Evolutionary conservation across 2,888 invertebrate genomes (phyloP), one percentile per base, ranked within the genome.

Genomic region (Drosophila mimica): DNA sequence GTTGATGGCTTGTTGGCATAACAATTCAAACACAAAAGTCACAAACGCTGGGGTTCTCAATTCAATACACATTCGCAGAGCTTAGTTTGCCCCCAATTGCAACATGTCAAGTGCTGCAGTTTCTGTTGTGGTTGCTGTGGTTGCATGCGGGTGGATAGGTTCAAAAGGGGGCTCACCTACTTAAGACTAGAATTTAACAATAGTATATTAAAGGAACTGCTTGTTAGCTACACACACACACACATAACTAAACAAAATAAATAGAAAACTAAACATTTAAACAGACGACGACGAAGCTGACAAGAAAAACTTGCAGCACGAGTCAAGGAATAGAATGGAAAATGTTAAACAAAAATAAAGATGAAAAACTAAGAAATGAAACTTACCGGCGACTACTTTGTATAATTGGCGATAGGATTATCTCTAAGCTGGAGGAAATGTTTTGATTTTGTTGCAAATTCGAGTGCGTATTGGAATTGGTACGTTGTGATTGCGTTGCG

Each of bases 341-440:
- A 25, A 69, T 4, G 43, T 31, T 57, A 25, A 13, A 28, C 46
- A 40, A 53, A 48, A n/a, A n/a, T n/a, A 61, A 25, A 25, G 43
- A 53, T 51, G 28, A 58, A 57, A 73, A 79, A 83, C 70, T 51
- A 70, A 82, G 64, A 87, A 87, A 78, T 79, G n/a, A 84, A 93
- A 93, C 93, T 93, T 93, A 93, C 93, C 93, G 93, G 91, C 93
- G 92, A 93, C 93, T 93, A 93, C 93, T 93, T 93, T 93, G 93
- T 82, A 93, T 93, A 91, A 93, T 93, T 93, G 93, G 93, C 91
- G 93, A 93, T 90, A 93, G 92, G 92, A 93, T 93, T 91, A 93
- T 92, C 92, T 93, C 93, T 93, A 93, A 92, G 91, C 93, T 93
- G 91, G 93, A 93, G 92, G 93, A 93, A 92, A 93, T 93, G 91